Evolutionary conservation across 2,797 vertebrate genomes (phyloP), one percentile per base, ranked within the genome.

Genomic region (Eulemur coronatus): DNA sequence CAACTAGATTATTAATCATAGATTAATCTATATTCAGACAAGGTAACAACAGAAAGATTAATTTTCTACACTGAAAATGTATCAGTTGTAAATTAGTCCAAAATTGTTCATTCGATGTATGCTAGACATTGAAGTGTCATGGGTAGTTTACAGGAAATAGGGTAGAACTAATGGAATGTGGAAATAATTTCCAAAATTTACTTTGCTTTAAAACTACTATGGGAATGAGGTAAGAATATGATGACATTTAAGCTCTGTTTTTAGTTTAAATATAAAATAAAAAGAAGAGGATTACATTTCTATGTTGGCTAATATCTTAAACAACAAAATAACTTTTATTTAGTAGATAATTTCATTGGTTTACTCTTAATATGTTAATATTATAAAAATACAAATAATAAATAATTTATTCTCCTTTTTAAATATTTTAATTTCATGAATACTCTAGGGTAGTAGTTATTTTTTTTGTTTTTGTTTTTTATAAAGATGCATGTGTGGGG

Each of bases 361-460:
- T 91, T 55, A 91, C 1, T 84, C 1, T 78, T 82, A 78, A 57
- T n/a, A 35, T 55, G 72, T 63, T 72, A 48, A 14, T 76, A 79
- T 59, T 35, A 55, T 46, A 85, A 82, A 92, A 78, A 63, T 43
- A n/a, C 41, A 13, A 87, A 20, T 26, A 41, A 50, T 41, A 59
- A 33, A 84, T 38, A 30, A 6, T 28, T 86, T 50, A n/a, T 65
- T 75, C 26, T 61, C 15, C 57, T 8, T 95, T 84, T 89, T 67
- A 84, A 95, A 41, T 7, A 84, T 59, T 28, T 84, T 89, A 43
- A 89, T 94, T 94, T 96, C 67, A 35, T 82, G 94, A 85, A 63
- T 61, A 35, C 0, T 26, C 20, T 88, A 1, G 7, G 52, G 13
- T 12, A 69, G 15, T 65, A 43, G 41, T 41, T 65, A 15, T 63